Percentiles rank a stretch among this genome's conserved stretches.
phyloP scores from a whole-genome alignment of 2,888 invertebrate genomes.

The Epirrhoe alternata region DNA sequence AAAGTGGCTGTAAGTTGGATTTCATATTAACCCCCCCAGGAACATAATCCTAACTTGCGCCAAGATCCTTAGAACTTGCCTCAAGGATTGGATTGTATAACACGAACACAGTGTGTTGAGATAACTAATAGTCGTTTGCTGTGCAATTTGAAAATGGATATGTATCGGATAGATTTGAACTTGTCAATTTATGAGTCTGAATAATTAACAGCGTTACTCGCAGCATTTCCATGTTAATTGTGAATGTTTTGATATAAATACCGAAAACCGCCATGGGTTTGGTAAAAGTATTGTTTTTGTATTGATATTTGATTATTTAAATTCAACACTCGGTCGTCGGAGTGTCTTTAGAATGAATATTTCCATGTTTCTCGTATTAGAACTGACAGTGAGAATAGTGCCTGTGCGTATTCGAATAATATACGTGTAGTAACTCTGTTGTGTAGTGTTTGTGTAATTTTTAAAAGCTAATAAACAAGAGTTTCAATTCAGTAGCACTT shows the following conservation, averaged over 20 bases:
- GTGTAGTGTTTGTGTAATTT: background rate
- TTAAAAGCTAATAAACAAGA: background rate
- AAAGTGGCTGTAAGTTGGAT: no score
- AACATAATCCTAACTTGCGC: no score
- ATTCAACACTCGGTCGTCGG: background rate
- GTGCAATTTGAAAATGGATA: background rate
- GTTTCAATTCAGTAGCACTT: background rate
- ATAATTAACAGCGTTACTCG: background rate
- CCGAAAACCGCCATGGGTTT: no score
- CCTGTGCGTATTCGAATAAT: constrained; percentile 38
- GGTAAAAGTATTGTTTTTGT: no score
- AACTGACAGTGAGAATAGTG: constrained; percentile 63
- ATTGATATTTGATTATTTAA: no score
- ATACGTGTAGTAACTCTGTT: background rate
- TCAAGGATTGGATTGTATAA: background rate
- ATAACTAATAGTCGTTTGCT: background rate
- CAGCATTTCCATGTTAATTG: background rate
- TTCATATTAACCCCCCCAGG: no score
- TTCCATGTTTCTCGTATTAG: constrained; percentile 3
- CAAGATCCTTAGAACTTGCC: no score
- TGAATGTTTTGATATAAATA: no score
- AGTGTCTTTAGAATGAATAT: background rate
- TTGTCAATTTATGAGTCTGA: background rate
- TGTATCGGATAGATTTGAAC: background rate
- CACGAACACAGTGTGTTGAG: constrained; percentile 16